Conservation (phyloP, 1,140 invertebrate genomes). For the Drosophila setifemur region DNA sequence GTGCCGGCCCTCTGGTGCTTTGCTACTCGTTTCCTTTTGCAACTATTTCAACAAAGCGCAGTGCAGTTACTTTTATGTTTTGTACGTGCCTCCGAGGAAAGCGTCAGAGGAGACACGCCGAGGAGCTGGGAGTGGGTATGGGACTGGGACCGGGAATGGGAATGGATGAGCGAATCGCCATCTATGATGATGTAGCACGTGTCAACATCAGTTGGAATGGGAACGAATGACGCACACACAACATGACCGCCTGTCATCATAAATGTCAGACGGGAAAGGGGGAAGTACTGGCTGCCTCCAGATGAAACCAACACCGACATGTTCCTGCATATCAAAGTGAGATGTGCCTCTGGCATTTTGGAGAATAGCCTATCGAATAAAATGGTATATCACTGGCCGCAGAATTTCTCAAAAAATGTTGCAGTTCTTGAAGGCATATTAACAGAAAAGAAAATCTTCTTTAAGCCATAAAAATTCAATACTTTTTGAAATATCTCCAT, state of each 20-base stretch:
- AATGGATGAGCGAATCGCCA: conserved; percentile 36
- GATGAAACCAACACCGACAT: conserved; percentile 44
- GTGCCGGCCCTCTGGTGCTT: conserved; percentile 57
- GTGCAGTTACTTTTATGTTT: conserved; percentile 80
- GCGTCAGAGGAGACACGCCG: conserved; percentile 26
- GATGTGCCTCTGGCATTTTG: not conserved
- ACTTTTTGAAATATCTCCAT: no score
- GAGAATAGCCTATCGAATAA: conserved; percentile 5
- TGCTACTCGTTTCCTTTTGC: conserved; percentile 64
- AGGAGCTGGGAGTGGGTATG: no score
- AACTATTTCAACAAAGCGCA: conserved; percentile 80
- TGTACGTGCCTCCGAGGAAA: conserved; percentile 67
- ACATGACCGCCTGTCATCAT: conserved; percentile 75
- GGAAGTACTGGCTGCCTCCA: conserved; percentile 5
- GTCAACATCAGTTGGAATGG: conserved; percentile 68
- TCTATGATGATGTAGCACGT: conserved; percentile 78
- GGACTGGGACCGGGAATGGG: not conserved
- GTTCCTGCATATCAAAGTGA: conserved; percentile 41
- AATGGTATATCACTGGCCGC: not conserved
- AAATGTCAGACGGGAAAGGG: conserved; percentile 54
- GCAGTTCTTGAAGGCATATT: no score
- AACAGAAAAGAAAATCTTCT: no score
- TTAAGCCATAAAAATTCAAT: no score
- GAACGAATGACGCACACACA: conserved; percentile 25
- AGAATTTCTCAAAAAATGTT: not conserved